Conservation (phyloP, 2,797 vertebrate species). For the Amblyopsis hoosieri region DNA sequence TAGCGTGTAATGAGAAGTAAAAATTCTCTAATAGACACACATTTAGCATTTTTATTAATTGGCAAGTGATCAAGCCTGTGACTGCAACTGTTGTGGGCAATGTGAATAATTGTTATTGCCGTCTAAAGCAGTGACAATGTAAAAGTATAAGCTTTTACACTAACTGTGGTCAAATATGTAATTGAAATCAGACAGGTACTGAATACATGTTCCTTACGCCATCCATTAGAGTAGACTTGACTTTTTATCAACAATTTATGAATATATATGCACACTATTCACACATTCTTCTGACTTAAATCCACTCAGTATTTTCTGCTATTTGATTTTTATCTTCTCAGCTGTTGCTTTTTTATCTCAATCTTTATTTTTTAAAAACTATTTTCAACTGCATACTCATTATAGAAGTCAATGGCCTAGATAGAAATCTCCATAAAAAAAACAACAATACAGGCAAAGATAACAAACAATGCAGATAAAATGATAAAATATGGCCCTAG, state of each 20-base stretch:
- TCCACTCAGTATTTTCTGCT: conserved; percentile 45
- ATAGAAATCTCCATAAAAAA: conserved; percentile 48
- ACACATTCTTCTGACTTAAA: conserved; percentile 24
- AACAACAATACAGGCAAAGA: conserved; percentile 28
- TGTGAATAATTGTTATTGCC: background rate
- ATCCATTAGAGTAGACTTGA: conserved; percentile 15
- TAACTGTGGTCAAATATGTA: background rate
- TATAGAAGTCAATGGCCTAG: conserved; percentile 49
- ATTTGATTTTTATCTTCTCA: conserved; percentile 48
- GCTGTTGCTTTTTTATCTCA: conserved; percentile 26
- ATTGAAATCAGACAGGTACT: background rate
- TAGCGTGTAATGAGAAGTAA: no score
- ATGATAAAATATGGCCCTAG: conserved; percentile 48
- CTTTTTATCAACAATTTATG: conserved; percentile 21
- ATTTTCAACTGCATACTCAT: conserved; percentile 40
- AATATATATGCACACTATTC: conserved; percentile 9
- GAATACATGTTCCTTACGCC: no score
- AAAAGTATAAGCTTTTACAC: conserved; percentile 1
- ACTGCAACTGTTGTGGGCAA: background rate
- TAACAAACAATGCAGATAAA: conserved; percentile 54
- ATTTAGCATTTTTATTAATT: no score
- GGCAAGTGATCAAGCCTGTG: background rate
- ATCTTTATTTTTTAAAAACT: conserved; percentile 15
- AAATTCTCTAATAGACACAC: no score
- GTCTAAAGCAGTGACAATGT: no score